Base-by-base conservation (phyloP, 37 sponge, comb jelly and placozoan species). In the Ephydatia muelleri region DNA sequence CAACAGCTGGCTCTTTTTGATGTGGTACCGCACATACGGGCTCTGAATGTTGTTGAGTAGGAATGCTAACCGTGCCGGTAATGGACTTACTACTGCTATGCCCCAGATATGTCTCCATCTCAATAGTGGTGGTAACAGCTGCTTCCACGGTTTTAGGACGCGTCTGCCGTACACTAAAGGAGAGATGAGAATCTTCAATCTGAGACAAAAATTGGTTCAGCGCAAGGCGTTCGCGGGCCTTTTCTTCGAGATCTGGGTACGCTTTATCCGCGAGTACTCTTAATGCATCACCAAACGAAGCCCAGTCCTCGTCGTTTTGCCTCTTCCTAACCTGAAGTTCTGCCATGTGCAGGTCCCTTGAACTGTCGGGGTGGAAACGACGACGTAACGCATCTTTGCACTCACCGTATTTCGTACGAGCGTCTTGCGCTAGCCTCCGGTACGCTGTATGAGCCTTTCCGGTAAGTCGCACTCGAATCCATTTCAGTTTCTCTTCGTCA, bases 31-130 rank as follows among this genome's bases (percentile, higher is more conserved):
- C 43, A 43, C 43, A 43, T 43, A 43, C 43, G 43, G 43, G 43
- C 43, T 43, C 43, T 43, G 43, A 43, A 43, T 43, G 43, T 43
- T 43, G 43, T 43, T 43, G 43, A 43, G 43, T 43, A 43, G 43
- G 43, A 43, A 43, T 43, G 43, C 43, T 43, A 43, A 43, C 43
- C 43, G 34, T 73, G 74, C 34, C 34, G 32, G 74, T 35, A 73
- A 73, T 35, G 30, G 35, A 23, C 34, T 27, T 23, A n/a, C n/a
- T n/a, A n/a, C n/a, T n/a, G n/a, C n/a, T n/a, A n/a, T n/a, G 34
- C 23, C 34, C 23, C 32, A 81, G 31, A 47, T 81, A 81, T 19
- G 82, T 70, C 29, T 68, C 69, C 69, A 68, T 68, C 29, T 68
- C 69, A n/a, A 68, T 29, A 68, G 69, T 68, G 69, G 69, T 28